Evolutionary conservation across 2,888 invertebrate genomes (phyloP), one percentile per base, ranked within the genome.

Genomic region (Fragum whitleyi): DNA sequence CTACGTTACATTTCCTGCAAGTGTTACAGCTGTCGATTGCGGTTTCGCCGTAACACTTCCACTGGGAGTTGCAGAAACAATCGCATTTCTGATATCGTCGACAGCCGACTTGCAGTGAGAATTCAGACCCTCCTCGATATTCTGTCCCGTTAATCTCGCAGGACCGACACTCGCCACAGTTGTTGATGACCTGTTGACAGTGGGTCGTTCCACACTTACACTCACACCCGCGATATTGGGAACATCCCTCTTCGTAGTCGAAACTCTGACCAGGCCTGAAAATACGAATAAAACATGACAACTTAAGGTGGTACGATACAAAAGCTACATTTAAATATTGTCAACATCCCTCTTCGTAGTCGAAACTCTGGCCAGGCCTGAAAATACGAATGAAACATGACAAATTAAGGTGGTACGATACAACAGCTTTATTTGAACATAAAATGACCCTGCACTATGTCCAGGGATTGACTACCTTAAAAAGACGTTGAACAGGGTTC

Each of bases 1-100:
- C 85, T 0, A 91, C 87, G 19, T 74, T 70, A 67, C 92, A 92
- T 51, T 85, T 82, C 21, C 77, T 74, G 75, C 91, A 91, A 16
- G 79, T 77, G 29, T 85, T 78, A 61, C 87, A 87, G 14, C 79
- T 81, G 76, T 89, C 81, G n/a, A 80, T 75, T 9, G 87, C 82
- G 0, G 51, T 69, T 21, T 79, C 76, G 1, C 86, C 81, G 29
- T 80, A 78, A 61, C 88, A 89, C 14, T 77, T 77, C 70, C 83
- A 83, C 3, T 70, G 55, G 11, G 89, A 89, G 59, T 90, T 86
- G 59, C 90, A 90, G 16, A 74, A 86, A 85, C 76, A 82, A 51
- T 74, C 86, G 83, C 77, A 86, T 61, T 74, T 69, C 3, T 32
- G 74, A 79, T 89, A 91, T 9, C 77, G 74, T 7, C 74, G 74